These are phyloP conservation scores for Penaeus chinensis DNA, from an alignment of 1,140 invertebrate species.

Conservation along the genomic window DNA sequence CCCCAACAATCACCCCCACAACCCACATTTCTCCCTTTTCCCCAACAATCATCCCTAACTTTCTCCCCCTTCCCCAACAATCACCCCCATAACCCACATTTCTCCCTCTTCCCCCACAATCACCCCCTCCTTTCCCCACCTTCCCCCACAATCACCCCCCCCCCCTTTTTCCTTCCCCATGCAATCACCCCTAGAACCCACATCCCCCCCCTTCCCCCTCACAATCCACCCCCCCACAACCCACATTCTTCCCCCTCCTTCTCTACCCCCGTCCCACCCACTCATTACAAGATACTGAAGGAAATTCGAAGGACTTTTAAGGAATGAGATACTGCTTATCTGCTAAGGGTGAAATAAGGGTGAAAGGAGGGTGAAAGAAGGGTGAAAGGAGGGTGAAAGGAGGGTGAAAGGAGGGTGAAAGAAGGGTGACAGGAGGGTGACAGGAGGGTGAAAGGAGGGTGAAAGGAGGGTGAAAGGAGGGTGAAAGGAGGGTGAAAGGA, in stretches of 20 bases:
- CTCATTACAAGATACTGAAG: too few relatives aligned
- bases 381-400: neutral
- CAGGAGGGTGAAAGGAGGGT: neutral
- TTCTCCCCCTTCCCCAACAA: neutral
- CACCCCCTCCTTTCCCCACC: neutral
- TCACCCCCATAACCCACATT: neutral
- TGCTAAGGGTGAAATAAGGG: neutral
- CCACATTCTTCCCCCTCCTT: too few relatives aligned
- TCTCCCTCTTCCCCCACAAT: slow-evolving; percentile 1
- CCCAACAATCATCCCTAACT: neutral
- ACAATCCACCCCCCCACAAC: too few relatives aligned
- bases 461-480: neutral
- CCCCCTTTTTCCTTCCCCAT: neutral
- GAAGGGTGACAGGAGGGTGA: neutral
- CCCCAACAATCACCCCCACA: neutral
- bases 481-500: neutral
- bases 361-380: neutral
- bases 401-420: neutral
- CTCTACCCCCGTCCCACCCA: too few relatives aligned
- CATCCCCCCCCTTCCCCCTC: neutral
- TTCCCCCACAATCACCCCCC: neutral
- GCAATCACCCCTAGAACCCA: neutral
- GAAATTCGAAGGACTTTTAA: too few relatives aligned
- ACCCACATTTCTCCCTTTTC: neutral
- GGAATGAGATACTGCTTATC: neutral